phyloP scores from a whole-genome alignment of 2,797 vertebrate species.

The Pseudotriccus pelzelni region DNA sequence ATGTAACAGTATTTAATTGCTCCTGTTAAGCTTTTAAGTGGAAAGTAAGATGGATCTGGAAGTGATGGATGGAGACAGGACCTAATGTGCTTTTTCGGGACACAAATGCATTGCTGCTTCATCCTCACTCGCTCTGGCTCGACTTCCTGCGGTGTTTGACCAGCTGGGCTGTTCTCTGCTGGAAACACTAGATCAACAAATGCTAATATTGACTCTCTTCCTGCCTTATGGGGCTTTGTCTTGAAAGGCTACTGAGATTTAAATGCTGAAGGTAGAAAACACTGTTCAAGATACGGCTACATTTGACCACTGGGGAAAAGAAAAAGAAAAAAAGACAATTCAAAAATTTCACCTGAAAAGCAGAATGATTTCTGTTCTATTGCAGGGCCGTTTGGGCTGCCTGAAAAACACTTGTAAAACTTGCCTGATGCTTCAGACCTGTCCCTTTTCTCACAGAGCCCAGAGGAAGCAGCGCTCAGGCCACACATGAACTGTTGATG shows the following conservation, averaged over 20 bases:
- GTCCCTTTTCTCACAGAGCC: background rate
- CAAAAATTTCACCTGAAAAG: background rate
- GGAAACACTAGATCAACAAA: background rate
- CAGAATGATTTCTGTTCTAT: fast-evolving
- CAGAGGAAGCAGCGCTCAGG: background rate
- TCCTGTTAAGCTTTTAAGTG: background rate
- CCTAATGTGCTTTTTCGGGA: background rate
- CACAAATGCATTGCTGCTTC: background rate
- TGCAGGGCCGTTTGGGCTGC: background rate
- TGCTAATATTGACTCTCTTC: background rate
- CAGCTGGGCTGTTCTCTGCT: background rate
- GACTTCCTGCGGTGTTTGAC: background rate
- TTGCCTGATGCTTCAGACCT: background rate
- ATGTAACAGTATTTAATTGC: background rate
- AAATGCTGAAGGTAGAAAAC: background rate
- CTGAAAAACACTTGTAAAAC: background rate
- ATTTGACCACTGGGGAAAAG: background rate
- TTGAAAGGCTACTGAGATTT: background rate
- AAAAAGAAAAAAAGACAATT: background rate
- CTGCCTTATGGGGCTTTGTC: background rate
- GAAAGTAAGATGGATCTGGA: background rate
- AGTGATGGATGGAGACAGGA: background rate
- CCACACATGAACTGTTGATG: background rate
- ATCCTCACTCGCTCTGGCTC: background rate
- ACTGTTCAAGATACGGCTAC: background rate